Evolutionary conservation across 1,140 invertebrate genomes (phyloP).

Genomic region (Drosophila tsacasi): DNA sequence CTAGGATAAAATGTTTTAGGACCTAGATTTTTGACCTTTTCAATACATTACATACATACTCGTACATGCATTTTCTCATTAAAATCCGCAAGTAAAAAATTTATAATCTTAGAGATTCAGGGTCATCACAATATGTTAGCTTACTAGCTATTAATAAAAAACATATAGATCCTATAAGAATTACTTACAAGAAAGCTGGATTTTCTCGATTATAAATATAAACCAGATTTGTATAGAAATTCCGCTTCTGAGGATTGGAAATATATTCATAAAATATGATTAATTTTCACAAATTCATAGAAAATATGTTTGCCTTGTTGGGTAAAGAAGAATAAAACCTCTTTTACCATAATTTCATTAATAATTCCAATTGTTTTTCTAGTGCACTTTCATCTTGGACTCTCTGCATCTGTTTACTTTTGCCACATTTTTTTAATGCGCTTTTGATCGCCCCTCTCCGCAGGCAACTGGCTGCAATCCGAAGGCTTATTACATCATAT

Average conservation of each 20-base stretch:
- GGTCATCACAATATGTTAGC: no score
- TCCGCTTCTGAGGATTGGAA: no score
- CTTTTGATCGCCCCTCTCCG: slow-evolving; percentile 47
- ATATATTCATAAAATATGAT: not conserved
- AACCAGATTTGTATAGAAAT: not conserved
- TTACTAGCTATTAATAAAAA: no score
- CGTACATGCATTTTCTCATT: no score
- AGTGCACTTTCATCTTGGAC: slow-evolving; percentile 4
- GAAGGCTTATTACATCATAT: slow-evolving; percentile 76
- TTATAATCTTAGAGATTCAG: no score
- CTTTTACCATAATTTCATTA: no score
- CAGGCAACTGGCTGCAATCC: slow-evolving; percentile 21
- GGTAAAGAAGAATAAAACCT: no score
- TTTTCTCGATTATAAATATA: not conserved
- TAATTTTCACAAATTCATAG: not conserved
- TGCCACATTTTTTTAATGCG: slow-evolving; percentile 63
- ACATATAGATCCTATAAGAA: not conserved
- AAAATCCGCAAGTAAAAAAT: no score
- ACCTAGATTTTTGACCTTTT: no score
- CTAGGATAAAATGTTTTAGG: no score
- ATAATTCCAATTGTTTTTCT: not conserved
- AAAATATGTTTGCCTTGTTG: no score
- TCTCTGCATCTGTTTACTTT: slow-evolving; percentile 35
- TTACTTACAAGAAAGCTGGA: not conserved
- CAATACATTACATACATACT: no score